Percentiles rank a stretch among this genome's conserved stretches.
These are phyloP conservation scores for Mionectes macconnelli DNA, from an alignment of 2,113 vertebrate species.

Conservation along the genomic window DNA sequence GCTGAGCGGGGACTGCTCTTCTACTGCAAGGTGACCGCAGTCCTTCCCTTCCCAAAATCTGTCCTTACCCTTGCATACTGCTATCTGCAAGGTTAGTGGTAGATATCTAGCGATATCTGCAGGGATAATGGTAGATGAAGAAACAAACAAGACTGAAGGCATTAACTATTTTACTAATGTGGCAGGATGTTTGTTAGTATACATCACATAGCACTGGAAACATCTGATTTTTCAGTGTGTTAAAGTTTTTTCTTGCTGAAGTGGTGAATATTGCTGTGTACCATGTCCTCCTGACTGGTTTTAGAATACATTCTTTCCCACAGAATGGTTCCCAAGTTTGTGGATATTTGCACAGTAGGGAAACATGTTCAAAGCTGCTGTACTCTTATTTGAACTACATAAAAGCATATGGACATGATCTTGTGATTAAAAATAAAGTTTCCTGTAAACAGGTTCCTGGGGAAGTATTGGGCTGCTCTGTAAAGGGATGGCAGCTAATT, in stretches of 20 bases:
- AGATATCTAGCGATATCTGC: rapidly evolving
- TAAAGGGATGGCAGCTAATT: constrained; percentile 61
- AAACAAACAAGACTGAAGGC: neutral
- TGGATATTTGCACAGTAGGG: neutral
- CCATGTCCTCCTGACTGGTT: neutral
- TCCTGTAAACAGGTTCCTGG: constrained; percentile 64
- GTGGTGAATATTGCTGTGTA: neutral
- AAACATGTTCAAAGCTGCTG: neutral
- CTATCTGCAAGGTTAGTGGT: too few species aligned
- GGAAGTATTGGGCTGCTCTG: constrained; percentile 25
- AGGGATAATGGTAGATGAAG: neutral
- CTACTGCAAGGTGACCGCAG: too few species aligned
- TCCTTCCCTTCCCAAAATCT: neutral
- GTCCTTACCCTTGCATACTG: neutral
- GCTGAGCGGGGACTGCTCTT: neutral
- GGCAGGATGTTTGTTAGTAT: neutral
- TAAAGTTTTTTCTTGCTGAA: neutral
- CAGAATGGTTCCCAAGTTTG: neutral
- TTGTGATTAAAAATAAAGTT: constrained; percentile 66
- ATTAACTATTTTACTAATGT: neutral
- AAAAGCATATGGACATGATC: neutral
- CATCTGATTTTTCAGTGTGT: neutral
- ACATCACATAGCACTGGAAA: neutral
- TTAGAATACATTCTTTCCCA: neutral
- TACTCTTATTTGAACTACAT: neutral